phyloP scores from a whole-genome alignment of 2,113 vertebrate species.

The Chloebia gouldiae region DNA sequence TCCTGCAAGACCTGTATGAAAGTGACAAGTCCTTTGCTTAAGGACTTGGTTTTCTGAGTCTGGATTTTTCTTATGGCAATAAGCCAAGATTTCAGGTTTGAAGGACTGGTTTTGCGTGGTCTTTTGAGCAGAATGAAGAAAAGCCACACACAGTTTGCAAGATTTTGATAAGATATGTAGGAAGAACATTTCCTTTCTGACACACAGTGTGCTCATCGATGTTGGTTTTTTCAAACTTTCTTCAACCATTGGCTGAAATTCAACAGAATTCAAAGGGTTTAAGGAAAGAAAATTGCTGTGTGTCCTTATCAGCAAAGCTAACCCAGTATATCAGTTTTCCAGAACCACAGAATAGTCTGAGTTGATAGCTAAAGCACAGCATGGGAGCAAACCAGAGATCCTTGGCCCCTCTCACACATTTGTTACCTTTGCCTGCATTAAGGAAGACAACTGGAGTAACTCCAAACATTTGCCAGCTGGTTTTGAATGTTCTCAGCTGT shows the following conservation, averaged over 20 bases:
- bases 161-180: not conserved
- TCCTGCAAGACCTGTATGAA: not conserved
- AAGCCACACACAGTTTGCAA: not conserved
- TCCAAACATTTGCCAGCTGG: constrained; percentile 61
- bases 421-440: constrained; percentile 25
- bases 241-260: not conserved
- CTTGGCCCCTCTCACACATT: not conserved
- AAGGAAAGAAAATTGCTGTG: not conserved
- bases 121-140: not conserved
- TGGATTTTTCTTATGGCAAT: not conserved
- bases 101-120: not conserved
- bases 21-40: not conserved
- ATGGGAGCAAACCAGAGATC: not conserved
- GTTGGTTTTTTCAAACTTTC: not conserved
- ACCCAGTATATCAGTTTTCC: not conserved
- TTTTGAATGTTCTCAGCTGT: constrained; percentile 65
- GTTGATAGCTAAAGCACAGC: not conserved
- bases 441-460: constrained; percentile 33
- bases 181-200: not conserved
- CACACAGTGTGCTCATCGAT: not conserved
- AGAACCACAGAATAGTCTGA: not conserved
- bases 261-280: not conserved
- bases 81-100: not conserved
- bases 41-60: not conserved
- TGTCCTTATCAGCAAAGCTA: not conserved